These are phyloP conservation scores for Oryzias celebensis DNA, from an alignment of 2,113 vertebrate genomes.

Conservation along the genomic window DNA sequence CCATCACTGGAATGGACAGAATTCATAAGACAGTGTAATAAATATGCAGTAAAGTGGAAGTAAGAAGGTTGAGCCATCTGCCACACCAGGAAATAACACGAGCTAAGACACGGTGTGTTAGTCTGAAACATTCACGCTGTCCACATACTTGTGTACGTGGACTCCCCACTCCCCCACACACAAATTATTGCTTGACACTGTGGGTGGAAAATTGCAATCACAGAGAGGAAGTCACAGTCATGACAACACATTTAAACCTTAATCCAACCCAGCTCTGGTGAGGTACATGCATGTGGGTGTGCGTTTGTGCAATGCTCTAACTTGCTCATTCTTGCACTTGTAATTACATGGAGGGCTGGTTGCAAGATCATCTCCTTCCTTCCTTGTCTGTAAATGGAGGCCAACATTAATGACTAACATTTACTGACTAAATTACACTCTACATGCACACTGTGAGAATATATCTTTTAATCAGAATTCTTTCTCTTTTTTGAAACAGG, in stretches of 20 bases:
- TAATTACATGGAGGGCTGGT: conserved; percentile 9
- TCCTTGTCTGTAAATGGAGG: conserved; percentile 27
- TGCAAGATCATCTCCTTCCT: conserved; percentile 29
- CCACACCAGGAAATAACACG: conserved; percentile 8
- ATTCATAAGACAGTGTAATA: conserved; percentile 17
- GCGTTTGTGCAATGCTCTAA: conserved; percentile 9
- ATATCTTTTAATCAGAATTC: too few relatives aligned
- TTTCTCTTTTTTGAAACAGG: too few relatives aligned
- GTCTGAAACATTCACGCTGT: conserved; percentile 22
- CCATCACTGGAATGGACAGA: neutral
- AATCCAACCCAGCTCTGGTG: neutral
- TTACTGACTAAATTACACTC: conserved; percentile 37
- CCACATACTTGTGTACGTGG: neutral
- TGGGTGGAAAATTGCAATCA: conserved; percentile 33
- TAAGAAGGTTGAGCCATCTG: conserved; percentile 42
- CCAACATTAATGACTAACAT: conserved; percentile 39
- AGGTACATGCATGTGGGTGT: conserved; percentile 6
- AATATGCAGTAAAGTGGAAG: conserved; percentile 31
- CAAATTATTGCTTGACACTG: conserved; percentile 6
- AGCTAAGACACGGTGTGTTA: conserved; percentile 11
- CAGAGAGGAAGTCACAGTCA: conserved; percentile 15
- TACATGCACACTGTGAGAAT: neutral
- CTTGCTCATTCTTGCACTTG: conserved; percentile 2
- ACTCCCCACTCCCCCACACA: conserved; percentile 1
- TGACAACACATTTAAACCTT: conserved; percentile 21